Percentiles rank a stretch among this genome's conserved stretches.
Evolutionary conservation across 2,797 vertebrate genomes (phyloP).

Genomic region (Sebastiscus tertius): DNA sequence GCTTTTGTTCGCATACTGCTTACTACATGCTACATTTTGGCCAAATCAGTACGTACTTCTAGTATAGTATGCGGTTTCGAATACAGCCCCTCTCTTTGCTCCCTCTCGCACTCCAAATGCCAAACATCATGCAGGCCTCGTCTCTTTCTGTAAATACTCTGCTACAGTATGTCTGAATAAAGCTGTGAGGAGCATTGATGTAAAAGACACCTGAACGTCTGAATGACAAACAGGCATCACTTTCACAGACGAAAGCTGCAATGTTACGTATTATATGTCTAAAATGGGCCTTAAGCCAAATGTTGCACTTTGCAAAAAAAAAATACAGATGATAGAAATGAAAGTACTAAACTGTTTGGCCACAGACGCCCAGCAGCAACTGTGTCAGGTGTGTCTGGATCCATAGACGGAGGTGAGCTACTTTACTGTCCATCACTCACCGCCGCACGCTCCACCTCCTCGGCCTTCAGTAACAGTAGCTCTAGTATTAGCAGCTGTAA

Average conservation of each 20-base stretch:
- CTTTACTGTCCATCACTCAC: slow-evolving; percentile 18
- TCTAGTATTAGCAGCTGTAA: slow-evolving; percentile 37
- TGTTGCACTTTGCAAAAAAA: not conserved
- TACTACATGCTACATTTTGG: no score
- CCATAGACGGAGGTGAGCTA: slow-evolving; percentile 9
- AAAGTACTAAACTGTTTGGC: not conserved
- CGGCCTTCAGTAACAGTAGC: slow-evolving; percentile 29
- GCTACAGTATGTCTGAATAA: not conserved
- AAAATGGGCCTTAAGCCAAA: not conserved
- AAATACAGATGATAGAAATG: no score
- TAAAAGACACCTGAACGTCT: not conserved
- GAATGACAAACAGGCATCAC: not conserved
- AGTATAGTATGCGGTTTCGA: no score
- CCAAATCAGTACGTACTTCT: no score
- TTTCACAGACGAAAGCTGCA: not conserved
- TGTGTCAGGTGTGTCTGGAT: slow-evolving; percentile 8
- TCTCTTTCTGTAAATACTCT: not conserved
- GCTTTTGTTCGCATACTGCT: no score
- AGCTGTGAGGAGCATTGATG: not conserved
- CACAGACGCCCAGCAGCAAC: not conserved
- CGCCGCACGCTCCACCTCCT: not conserved
- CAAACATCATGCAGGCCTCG: not conserved
- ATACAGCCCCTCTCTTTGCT: not conserved
- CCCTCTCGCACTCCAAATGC: not conserved
- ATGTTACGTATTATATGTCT: not conserved